Base-by-base conservation (phyloP, 2,888 invertebrate genomes). In the Cremastinae sp. region DNA sequence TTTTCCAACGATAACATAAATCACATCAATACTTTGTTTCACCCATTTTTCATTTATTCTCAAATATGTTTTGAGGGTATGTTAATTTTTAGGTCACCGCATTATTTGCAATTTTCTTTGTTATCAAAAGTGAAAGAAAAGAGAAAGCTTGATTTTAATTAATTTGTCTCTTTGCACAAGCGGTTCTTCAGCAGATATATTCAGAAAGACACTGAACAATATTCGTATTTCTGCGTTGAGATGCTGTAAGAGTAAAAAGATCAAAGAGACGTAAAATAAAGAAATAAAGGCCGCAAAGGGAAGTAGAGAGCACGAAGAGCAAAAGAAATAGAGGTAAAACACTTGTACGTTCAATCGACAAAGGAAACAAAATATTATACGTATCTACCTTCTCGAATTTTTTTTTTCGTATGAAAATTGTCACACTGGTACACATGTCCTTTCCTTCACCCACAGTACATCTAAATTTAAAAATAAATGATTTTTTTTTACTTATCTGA, bases 301-400 rank as follows among this genome's bases (percentile, higher is more conserved):
- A 22, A 18, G 49, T 20, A 22, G 18, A 22, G 54, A 36, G 36
- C 0, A 10, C 9, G 10, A n/a, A n/a, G n/a, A 51, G 47, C 62
- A 71, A 71, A 71, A 54, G 71, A 71, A 64, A 64, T 64, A 56
- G 2, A 28, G 5, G 28, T 28, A n/a, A n/a, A n/a, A n/a, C n/a
- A n/a, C n/a, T n/a, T n/a, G n/a, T n/a, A n/a, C n/a, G n/a, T n/a
- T n/a, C n/a, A n/a, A n/a, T n/a, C n/a, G n/a, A n/a, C n/a, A n/a
- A n/a, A n/a, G n/a, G n/a, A n/a, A n/a, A n/a, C n/a, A n/a, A n/a
- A n/a, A n/a, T n/a, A n/a, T n/a, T n/a, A n/a, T 28, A 28, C 5
- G 2, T 5, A 3, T 28, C 28, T 28, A 28, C 28, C 28, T 3
- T 5, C 5, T 28, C 2, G 28, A 28, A 28, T 28, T 28, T 28